These are phyloP conservation scores for Tigriopus japonicus DNA, from an alignment of 1,140 invertebrate species.

Conservation along the genomic window DNA sequence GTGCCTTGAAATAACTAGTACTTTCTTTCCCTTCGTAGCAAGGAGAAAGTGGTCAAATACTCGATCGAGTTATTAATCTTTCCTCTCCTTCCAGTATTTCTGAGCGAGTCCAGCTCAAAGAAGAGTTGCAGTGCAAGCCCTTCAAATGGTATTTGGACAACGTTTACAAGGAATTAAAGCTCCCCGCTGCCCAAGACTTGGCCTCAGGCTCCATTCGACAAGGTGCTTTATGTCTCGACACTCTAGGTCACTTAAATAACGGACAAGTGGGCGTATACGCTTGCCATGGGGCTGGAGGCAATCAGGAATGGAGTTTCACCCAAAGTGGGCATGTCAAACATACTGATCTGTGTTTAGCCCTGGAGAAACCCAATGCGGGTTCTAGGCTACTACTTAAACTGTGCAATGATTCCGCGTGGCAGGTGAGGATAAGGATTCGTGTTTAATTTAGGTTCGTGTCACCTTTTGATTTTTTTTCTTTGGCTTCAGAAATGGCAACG, in stretches of 20 bases:
- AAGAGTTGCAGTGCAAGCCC: slow-evolving; percentile 69
- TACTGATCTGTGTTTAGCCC: not conserved
- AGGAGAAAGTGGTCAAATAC: too few relatives aligned
- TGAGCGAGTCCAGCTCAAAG: slow-evolving; percentile 57
- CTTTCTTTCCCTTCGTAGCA: too few relatives aligned
- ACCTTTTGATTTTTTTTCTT: too few relatives aligned
- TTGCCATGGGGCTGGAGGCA: slow-evolving; percentile 85
- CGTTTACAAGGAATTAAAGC: slow-evolving; percentile 78
- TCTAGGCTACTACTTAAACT: not conserved
- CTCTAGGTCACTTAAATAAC: slow-evolving; percentile 68
- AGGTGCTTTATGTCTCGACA: slow-evolving; percentile 68
- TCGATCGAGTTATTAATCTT: too few relatives aligned
- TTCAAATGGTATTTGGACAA: slow-evolving; percentile 95
- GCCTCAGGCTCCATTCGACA: slow-evolving; percentile 27
- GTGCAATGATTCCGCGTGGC: slow-evolving; percentile 13
- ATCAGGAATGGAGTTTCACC: slow-evolving; percentile 43
- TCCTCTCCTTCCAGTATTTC: slow-evolving; percentile 44
- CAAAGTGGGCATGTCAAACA: slow-evolving; percentile 3
- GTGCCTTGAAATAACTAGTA: too few relatives aligned
- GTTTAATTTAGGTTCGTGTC: too few relatives aligned
- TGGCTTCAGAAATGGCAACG: too few relatives aligned
- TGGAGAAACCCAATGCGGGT: not conserved
- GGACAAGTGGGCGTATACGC: slow-evolving; percentile 74
- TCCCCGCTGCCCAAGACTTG: slow-evolving; percentile 31
- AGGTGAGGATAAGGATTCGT: not conserved